These are phyloP conservation scores for Onychorhynchus coronatus DNA, from an alignment of 2,113 vertebrate species.

Conservation along the genomic window DNA sequence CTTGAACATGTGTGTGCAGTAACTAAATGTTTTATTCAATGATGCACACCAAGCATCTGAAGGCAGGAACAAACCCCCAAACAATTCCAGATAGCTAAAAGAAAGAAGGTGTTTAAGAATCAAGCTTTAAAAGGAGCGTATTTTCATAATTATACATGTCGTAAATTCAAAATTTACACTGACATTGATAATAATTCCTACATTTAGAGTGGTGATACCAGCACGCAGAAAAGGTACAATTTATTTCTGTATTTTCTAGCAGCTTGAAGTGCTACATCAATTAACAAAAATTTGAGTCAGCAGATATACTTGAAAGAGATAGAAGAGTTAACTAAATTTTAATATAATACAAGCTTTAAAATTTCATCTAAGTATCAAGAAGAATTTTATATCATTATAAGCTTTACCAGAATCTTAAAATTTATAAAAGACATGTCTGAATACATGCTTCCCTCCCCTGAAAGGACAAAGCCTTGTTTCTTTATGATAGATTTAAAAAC, in stretches of 20 bases:
- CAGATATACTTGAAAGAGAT: neutral
- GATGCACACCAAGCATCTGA: constrained; percentile 64
- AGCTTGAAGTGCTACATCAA: neutral
- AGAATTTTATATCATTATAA: neutral
- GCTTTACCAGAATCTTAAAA: neutral
- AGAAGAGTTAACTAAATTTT: neutral
- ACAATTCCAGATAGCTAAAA: constrained; percentile 67
- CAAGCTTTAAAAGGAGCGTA: neutral
- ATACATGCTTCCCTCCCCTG: neutral
- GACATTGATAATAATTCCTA: neutral
- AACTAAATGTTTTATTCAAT: constrained; percentile 65
- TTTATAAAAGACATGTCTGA: neutral
- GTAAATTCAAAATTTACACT: neutral
- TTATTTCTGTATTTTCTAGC: neutral
- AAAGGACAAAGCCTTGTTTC: neutral
- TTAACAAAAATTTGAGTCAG: neutral
- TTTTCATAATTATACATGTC: neutral
- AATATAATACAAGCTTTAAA: neutral
- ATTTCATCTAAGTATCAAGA: neutral
- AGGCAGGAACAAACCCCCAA: constrained; percentile 61
- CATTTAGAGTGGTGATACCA: neutral
- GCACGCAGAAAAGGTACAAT: neutral
- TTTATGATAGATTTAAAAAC: constrained; percentile 29
- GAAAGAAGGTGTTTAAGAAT: constrained; percentile 59
- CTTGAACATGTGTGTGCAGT: constrained; percentile 57